Evolutionary conservation across 1,140 invertebrate genomes (phyloP), one percentile per base, ranked within the genome.

Genomic region (Nasonia vitripennis): DNA sequence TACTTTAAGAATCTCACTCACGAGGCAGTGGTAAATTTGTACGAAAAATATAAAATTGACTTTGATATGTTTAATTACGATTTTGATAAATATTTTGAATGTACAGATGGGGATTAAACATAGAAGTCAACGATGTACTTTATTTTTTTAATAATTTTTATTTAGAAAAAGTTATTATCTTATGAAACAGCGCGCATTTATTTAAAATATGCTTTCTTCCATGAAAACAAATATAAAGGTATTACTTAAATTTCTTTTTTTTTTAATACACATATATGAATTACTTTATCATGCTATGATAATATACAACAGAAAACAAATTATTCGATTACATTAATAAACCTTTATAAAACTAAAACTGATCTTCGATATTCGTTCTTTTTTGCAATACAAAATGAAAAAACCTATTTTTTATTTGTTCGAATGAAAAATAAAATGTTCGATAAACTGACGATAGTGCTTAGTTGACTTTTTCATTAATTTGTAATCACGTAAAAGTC

Each of bases 61-160:
- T 93, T 94, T 85, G 89, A 93, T 75, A 93, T 93, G 89, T 94
- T 92, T 84, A 81, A 91, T 86, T 93, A 93, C 37, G 85, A 91
- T 55, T 83, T 89, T 41, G 84, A 90, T 23, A 86, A 85, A 20
- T 93, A 93, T 86, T 73, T 91, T 6, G 87, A 89, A 83, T 93
- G 92, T 81, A 83, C 86, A 12, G 78, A 84, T 68, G 83, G 75
- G 73, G 81, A 81, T 80, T 80, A 55, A 70, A 34, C 0, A 75
- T 68, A n/a, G 0, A 17, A 68, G 7, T 20, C 14, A 37, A 9
- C 37, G 31, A 14, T 62, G 20, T 20, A 20, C 5, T 62, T 62
- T 67, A 14, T 14, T 77, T 83, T 83, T 67, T 37, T n/a, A 75
- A 83, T 83, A 81, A 77, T 55, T 83, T 83, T 77, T 83, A 83